Conservation (phyloP, 2,113 vertebrate genomes). For the Hydropotes inermis region DNA sequence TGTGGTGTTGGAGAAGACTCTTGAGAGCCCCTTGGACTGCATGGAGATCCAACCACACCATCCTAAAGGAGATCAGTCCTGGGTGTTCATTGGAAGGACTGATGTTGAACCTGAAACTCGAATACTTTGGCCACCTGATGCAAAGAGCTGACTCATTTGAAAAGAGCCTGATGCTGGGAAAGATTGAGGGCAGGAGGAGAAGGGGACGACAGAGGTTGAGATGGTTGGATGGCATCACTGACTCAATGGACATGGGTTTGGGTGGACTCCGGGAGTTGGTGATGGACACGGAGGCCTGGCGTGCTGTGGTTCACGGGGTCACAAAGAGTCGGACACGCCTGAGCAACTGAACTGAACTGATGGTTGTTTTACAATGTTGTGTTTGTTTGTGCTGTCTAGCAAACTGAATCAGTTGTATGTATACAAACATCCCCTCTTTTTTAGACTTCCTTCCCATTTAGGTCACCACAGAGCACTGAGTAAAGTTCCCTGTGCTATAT, state of each 20-base stretch:
- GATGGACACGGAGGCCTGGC: background rate
- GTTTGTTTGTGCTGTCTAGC: background rate
- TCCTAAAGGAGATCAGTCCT: background rate
- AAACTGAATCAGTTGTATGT: background rate
- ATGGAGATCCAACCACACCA: background rate
- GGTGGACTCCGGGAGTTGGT: background rate
- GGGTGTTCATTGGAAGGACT: background rate
- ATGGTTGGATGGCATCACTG: background rate
- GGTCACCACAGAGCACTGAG: background rate
- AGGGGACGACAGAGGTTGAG: background rate
- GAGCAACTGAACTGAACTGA: background rate
- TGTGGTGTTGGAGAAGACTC: background rate
- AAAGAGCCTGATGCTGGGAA: background rate
- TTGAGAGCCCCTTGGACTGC: background rate
- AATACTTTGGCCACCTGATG: background rate
- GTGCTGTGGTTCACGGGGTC: accelerated
- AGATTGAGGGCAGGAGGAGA: background rate
- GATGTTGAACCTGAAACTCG: background rate
- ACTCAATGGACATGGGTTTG: background rate
- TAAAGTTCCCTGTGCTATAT: background rate
- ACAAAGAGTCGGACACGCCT: accelerated
- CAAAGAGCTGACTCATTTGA: accelerated
- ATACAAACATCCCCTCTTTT: background rate
- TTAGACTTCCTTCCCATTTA: background rate
- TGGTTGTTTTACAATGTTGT: background rate